A percentile compares a stretch with the other conserved stretches of the same genome.
These are phyloP conservation scores for Crenichthys baileyi DNA, from an alignment of 2,797 vertebrate species.

Conservation along the genomic window DNA sequence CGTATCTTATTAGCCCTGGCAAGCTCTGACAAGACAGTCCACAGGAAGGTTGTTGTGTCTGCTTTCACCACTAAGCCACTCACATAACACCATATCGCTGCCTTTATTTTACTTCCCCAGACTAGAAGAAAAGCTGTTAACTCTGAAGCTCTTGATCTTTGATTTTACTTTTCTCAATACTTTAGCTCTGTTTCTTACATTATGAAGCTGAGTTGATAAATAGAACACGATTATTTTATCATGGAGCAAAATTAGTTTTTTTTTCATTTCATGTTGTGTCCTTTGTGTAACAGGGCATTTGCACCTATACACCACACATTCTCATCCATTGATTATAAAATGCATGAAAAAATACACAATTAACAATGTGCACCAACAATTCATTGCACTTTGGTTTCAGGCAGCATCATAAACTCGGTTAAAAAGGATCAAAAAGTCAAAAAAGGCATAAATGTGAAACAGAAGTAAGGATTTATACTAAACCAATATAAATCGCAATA, in stretches of 20 bases:
- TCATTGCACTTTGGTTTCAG: too few species aligned
- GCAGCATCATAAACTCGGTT: not conserved
- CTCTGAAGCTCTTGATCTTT: slow-evolving; percentile 22
- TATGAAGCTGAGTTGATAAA: not conserved
- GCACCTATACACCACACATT: not conserved
- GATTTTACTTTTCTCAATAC: not conserved
- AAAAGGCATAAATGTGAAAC: not conserved
- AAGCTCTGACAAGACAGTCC: slow-evolving; percentile 31
- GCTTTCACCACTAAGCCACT: slow-evolving; percentile 67
- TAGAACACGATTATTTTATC: not conserved
- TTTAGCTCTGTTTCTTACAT: not conserved
- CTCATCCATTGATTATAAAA: not conserved
- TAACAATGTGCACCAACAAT: not conserved
- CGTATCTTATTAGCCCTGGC: slow-evolving; percentile 45
- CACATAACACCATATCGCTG: slow-evolving; percentile 51
- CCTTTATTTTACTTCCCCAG: slow-evolving; percentile 35
- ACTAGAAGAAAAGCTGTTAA: slow-evolving; percentile 19
- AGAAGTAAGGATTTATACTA: not conserved
- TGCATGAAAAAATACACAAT: not conserved
- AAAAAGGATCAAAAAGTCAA: not conserved
- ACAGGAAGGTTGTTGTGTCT: slow-evolving; percentile 46
- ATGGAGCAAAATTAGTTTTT: not conserved
- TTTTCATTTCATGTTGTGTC: not conserved
- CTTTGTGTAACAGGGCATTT: not conserved
- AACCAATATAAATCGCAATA: not conserved